phyloP scores from a whole-genome alignment of 2,888 invertebrate genomes.

The Brachyptera risi region DNA sequence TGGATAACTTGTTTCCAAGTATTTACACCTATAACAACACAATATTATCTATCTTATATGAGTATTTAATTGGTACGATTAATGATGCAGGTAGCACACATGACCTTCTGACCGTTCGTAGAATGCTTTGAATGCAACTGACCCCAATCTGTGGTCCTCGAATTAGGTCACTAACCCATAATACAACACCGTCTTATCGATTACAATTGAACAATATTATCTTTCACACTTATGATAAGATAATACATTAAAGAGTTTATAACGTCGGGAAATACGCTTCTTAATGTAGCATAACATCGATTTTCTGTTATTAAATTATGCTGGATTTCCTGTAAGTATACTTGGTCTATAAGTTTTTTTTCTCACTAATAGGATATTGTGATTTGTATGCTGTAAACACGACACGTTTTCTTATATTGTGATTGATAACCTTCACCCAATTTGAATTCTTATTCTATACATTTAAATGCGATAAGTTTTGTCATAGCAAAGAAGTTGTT shows the following conservation, averaged over 20 bases:
- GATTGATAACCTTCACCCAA: conserved; percentile 11
- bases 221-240: neutral
- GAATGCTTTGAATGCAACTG: conserved; percentile 8
- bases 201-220: no score
- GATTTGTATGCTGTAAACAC: no score
- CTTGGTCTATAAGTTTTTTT: no score
- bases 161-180: conserved; percentile 21
- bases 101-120: neutral
- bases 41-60: no score
- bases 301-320: neutral
- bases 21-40: no score
- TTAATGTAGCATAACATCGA: neutral
- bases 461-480: conserved; percentile 10
- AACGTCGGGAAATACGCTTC: neutral
- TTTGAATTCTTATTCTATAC: conserved; percentile 7
- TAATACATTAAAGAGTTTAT: neutral
- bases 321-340: no score
- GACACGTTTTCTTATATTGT: no score
- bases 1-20: no score
- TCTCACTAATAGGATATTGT: no score
- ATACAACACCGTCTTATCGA: no score
- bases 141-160: conserved; percentile 1
- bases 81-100: neutral
- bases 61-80: neutral
- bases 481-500: conserved; percentile 13